Percentiles rank a stretch among this genome's conserved stretches.
Evolutionary conservation across 2,888 invertebrate species (phyloP).

Genomic region (Sarcophaga subvicina): DNA sequence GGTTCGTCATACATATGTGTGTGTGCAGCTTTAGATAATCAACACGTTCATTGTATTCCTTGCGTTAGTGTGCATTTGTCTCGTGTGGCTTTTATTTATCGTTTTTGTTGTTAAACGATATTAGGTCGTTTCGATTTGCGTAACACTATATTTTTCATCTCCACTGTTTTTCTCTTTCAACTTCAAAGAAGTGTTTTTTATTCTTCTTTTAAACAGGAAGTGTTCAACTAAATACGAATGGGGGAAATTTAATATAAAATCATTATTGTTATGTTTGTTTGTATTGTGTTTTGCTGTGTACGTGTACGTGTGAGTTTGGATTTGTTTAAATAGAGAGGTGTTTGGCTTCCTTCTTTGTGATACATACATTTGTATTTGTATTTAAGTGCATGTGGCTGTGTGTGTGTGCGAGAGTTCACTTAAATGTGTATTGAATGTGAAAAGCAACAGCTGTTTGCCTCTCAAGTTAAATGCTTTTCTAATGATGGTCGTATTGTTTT

Average conservation of each 20-base stretch:
- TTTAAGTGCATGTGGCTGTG: neutral
- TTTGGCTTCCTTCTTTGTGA: too few species aligned
- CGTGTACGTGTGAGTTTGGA: neutral
- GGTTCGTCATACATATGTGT: too few species aligned
- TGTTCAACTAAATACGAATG: neutral
- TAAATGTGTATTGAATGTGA: constrained; percentile 24
- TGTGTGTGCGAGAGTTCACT: neutral
- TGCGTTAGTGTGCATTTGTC: too few species aligned
- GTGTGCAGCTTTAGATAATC: too few species aligned
- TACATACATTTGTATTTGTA: neutral
- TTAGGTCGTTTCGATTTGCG: too few species aligned
- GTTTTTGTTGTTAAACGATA: too few species aligned
- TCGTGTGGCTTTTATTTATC: too few species aligned
- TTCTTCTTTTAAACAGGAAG: neutral
- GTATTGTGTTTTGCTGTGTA: neutral
- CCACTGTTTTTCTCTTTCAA: neutral
- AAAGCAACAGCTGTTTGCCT: constrained; percentile 48
- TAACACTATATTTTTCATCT: too few species aligned
- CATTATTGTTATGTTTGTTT: neutral
- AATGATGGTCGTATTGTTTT: constrained; percentile 38
- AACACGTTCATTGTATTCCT: too few species aligned
- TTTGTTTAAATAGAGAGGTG: too few species aligned
- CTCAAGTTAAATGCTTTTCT: constrained; percentile 35
- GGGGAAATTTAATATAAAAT: neutral
- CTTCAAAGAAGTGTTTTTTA: neutral